phyloP scores from a whole-genome alignment of 1,140 invertebrate genomes.

The Catajapyx aquilonaris region DNA sequence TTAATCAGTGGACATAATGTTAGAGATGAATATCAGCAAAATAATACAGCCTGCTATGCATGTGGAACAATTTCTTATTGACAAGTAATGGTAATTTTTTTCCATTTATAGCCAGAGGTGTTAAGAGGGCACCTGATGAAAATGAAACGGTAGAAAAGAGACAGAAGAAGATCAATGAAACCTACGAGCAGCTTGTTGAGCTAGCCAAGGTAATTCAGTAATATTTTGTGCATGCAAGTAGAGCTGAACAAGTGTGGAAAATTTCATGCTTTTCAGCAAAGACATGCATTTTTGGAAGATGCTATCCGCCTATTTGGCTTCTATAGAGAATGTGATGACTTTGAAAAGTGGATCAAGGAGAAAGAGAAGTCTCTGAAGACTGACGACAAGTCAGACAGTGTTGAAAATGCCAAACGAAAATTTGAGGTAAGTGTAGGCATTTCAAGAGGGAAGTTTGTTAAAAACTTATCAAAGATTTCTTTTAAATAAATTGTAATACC shows the following conservation, averaged over 20 bases:
- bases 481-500: background rate
- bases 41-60: no score
- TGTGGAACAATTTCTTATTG: no score
- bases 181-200: slow-evolving; percentile 58
- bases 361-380: slow-evolving; percentile 72
- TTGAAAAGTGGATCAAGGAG: slow-evolving; percentile 92
- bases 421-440: slow-evolving; percentile 60
- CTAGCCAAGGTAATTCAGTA: slow-evolving; percentile 34
- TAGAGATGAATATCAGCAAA: no score
- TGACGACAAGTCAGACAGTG: slow-evolving; percentile 67
- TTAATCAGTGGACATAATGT: no score
- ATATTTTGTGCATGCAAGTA: background rate
- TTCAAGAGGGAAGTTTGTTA: background rate
- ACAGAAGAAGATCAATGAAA: slow-evolving; percentile 54
- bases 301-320: slow-evolving; percentile 83
- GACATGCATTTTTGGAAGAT: slow-evolving; percentile 70
- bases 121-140: slow-evolving; percentile 25
- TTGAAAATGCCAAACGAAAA: slow-evolving; percentile 84
- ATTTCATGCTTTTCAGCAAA: slow-evolving; percentile 21
- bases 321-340: slow-evolving; percentile 93
- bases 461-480: background rate
- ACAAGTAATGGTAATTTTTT: slow-evolving; percentile 3
- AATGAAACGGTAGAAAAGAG: slow-evolving; percentile 63
- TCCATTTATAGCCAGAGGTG: slow-evolving; percentile 9
- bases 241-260: background rate